A percentile compares a stretch with the other conserved stretches of the same genome.
Evolutionary conservation across 2,888 invertebrate species (phyloP).

Genomic region (Sarcophaga variegata): DNA sequence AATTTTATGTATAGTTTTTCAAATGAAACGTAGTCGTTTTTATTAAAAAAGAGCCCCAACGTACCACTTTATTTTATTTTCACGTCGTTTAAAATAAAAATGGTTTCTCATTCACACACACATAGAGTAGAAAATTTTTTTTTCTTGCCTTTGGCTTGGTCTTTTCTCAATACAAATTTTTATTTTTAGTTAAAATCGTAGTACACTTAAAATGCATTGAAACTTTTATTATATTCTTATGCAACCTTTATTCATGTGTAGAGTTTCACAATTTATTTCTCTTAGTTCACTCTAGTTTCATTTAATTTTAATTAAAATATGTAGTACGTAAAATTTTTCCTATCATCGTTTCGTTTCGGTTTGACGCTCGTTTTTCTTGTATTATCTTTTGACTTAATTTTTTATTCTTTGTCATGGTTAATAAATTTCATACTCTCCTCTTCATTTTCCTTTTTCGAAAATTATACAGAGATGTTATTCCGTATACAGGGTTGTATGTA

Average conservation of each 20-base stretch:
- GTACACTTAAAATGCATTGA: conserved; percentile 12
- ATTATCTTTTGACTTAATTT: conserved; percentile 55
- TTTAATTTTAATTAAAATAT: conserved; percentile 60
- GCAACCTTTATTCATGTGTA: conserved; percentile 33
- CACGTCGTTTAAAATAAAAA: conserved; percentile 39
- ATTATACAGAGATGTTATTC: conserved; percentile 9
- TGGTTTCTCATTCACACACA: conserved; percentile 62
- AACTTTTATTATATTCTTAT: conserved; percentile 46
- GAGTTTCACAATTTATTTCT: conserved; percentile 51
- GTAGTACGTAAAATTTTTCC: conserved; percentile 62
- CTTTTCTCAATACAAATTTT: conserved; percentile 49
- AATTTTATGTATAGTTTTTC: conserved; percentile 18
- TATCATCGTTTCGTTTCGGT: conserved; percentile 67
- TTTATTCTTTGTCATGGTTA: conserved; percentile 45
- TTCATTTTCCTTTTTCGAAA: conserved; percentile 29
- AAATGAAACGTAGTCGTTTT: conserved; percentile 21
- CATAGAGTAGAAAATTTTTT: conserved; percentile 41
- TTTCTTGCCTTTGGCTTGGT: conserved; percentile 56
- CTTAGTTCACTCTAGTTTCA: conserved; percentile 56
- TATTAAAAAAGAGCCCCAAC: neutral
- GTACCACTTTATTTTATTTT: conserved; percentile 43
- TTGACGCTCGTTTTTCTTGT: conserved; percentile 69
- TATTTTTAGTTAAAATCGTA: conserved; percentile 23
- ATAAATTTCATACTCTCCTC: conserved; percentile 24
- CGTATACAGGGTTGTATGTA: conserved; percentile 8